Percentiles rank a stretch among this genome's conserved stretches.
Evolutionary conservation across 2,888 invertebrate species (phyloP).

Genomic region (Globia sparganii): DNA sequence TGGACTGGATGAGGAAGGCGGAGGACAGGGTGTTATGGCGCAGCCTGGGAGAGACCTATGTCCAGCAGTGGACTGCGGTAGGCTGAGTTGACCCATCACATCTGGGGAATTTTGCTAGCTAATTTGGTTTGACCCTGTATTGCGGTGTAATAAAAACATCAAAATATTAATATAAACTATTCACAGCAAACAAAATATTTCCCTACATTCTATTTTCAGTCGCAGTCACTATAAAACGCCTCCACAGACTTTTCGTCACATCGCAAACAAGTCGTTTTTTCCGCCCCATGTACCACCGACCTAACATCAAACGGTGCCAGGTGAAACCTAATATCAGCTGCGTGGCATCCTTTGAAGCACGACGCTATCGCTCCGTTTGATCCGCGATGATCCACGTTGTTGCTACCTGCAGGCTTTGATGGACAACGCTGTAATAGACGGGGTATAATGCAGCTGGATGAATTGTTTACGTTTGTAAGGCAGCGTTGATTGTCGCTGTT

Average conservation of each 20-base stretch:
- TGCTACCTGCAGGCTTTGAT: constrained; percentile 36
- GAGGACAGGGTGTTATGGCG: too few species aligned
- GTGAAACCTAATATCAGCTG: constrained; percentile 23
- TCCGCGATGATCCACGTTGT: constrained; percentile 23
- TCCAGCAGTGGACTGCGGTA: too few species aligned
- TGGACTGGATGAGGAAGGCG: too few species aligned
- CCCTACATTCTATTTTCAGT: background rate
- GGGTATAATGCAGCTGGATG: background rate
- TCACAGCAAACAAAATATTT: background rate
- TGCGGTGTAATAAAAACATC: too few species aligned
- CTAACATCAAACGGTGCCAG: constrained; percentile 42
- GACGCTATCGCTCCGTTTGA: constrained; percentile 3
- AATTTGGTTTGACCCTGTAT: too few species aligned
- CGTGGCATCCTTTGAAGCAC: constrained; percentile 46
- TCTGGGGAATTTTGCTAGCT: too few species aligned
- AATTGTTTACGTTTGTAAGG: background rate
- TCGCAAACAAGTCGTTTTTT: constrained; percentile 20
- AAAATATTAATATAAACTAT: background rate
- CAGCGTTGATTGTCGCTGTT: background rate
- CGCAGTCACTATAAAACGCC: background rate
- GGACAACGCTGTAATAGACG: constrained; percentile 15
- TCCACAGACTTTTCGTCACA: background rate
- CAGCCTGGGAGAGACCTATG: too few species aligned
- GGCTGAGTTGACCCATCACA: fast-evolving
- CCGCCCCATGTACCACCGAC: constrained; percentile 7